phyloP scores from a whole-genome alignment of 2,888 invertebrate species.

The Serrognathus titanus region DNA sequence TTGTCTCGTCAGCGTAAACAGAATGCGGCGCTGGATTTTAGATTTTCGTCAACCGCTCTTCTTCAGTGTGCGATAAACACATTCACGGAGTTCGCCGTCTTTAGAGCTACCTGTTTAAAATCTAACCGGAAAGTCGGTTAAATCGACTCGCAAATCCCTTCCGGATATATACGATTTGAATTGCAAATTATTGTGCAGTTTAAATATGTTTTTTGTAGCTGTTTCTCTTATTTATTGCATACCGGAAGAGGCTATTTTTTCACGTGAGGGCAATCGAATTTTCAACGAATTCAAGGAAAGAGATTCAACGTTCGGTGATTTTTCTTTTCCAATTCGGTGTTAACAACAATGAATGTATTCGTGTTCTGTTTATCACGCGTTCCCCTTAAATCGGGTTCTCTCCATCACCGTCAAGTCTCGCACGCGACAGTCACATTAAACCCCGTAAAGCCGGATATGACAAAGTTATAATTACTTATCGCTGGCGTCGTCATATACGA shows the following conservation, averaged over 20 bases:
- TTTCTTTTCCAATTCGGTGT: too few relatives aligned
- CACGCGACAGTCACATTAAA: too few relatives aligned
- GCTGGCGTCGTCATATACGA: not conserved
- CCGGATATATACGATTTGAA: not conserved
- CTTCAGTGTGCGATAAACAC: not conserved
- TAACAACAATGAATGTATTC: too few relatives aligned
- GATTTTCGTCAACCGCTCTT: not conserved
- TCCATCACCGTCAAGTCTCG: too few relatives aligned
- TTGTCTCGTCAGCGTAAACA: not conserved
- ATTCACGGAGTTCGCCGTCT: not conserved
- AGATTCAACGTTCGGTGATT: too few relatives aligned
- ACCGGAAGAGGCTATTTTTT: too few relatives aligned
- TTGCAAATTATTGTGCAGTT: not conserved
- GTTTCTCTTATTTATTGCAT: too few relatives aligned
- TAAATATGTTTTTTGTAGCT: too few relatives aligned
- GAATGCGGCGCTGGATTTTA: not conserved
- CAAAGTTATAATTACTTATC: conserved; percentile 13
- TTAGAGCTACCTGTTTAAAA: not conserved
- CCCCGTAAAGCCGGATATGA: not conserved
- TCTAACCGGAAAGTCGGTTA: not conserved
- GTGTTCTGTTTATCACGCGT: not conserved
- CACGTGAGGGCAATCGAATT: too few relatives aligned
- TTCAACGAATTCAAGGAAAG: too few relatives aligned
- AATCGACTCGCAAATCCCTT: not conserved
- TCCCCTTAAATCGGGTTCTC: too few relatives aligned